A percentile compares a stretch with the other conserved stretches of the same genome.
These are phyloP conservation scores for Phania funesta DNA, from an alignment of 2,888 invertebrate genomes.

Conservation along the genomic window DNA sequence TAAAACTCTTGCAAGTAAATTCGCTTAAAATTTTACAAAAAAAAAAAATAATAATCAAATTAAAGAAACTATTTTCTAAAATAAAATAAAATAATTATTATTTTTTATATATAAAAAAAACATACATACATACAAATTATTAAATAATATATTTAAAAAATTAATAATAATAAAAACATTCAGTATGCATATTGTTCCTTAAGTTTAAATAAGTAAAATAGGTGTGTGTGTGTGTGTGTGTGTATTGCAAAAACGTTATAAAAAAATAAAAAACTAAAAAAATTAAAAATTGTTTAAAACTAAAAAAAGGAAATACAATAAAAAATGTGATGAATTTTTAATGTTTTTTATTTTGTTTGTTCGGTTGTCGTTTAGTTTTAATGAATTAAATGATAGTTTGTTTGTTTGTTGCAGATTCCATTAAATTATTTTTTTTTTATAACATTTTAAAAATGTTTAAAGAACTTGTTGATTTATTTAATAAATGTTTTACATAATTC, in stretches of 20 bases:
- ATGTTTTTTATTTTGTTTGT: conserved; percentile 37
- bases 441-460: conserved; percentile 69
- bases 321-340: conserved; percentile 53
- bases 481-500: conserved; percentile 34
- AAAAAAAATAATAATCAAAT: conserved; percentile 2
- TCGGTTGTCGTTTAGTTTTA: conserved; percentile 21
- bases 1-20: conserved; percentile 11
- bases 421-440: conserved; percentile 32
- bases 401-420: conserved; percentile 19
- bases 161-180: conserved; percentile 58
- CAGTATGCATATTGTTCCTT: conserved; percentile 35
- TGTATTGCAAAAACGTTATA: conserved; percentile 61
- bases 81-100: conserved; percentile 38
- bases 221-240: no score
- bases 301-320: conserved; percentile 12
- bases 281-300: conserved; percentile 22
- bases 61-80: conserved; percentile 16
- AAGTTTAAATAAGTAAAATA: conserved; percentile 61
- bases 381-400: conserved; percentile 48
- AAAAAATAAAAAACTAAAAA: conserved; percentile 32
- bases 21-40: conserved; percentile 19
- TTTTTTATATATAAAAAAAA: conserved; percentile 43
- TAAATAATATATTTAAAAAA: conserved; percentile 44
- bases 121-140: conserved; percentile 61
- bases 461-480: conserved; percentile 69